A percentile compares a stretch with the other conserved stretches of the same genome.
Evolutionary conservation across 2,888 invertebrate genomes (phyloP).

Genomic region (Diploptera punctata): DNA sequence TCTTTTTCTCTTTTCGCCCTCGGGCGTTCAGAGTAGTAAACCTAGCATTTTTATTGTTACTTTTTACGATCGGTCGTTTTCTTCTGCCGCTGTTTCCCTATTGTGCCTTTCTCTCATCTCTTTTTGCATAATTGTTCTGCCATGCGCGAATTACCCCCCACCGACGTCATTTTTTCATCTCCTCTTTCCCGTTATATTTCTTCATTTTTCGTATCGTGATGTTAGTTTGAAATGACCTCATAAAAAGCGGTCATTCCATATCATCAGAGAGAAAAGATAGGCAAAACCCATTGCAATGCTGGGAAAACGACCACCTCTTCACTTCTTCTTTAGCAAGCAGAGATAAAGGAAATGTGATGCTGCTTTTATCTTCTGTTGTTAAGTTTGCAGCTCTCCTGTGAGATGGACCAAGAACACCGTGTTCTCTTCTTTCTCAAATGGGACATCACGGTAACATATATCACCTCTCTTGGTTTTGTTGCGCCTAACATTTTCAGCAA

Average conservation of each 20-base stretch:
- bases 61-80: constrained; percentile 31
- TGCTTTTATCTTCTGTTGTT: constrained; percentile 10
- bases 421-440: too few species aligned
- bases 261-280: constrained; percentile 18
- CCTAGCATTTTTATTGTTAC: constrained; percentile 28
- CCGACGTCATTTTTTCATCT: not conserved
- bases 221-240: constrained; percentile 28
- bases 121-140: constrained; percentile 26
- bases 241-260: constrained; percentile 33
- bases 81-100: constrained; percentile 26
- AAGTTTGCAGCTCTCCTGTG: not conserved
- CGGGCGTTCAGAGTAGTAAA: constrained; percentile 17
- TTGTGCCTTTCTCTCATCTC: constrained; percentile 19
- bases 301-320: too few species aligned
- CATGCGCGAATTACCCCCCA: constrained; percentile 7
- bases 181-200: constrained; percentile 18
- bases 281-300: constrained; percentile 1
- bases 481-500: too few species aligned
- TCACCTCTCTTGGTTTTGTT: too few species aligned
- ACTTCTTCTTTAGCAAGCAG: too few species aligned
- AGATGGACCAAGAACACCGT: not conserved
- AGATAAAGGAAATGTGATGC: constrained; percentile 30
- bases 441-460: too few species aligned
- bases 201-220: constrained; percentile 26
- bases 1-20: constrained; percentile 22